phyloP scores from a whole-genome alignment of 2,888 invertebrate species.

The Cheilosia grossa region DNA sequence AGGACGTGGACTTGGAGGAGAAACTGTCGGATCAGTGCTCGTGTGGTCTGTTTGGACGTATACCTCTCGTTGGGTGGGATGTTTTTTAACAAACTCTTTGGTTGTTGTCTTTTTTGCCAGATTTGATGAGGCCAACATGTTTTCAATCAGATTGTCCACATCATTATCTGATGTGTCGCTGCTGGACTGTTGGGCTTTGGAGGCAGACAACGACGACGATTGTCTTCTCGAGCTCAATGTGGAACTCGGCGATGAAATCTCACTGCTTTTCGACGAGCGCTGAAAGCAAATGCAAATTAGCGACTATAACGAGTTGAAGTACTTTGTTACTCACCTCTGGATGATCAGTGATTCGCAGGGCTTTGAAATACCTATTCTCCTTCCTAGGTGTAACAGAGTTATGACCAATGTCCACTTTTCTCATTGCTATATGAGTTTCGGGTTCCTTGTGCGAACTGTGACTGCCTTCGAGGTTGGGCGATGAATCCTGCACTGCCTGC shows the following conservation, averaged over 20 bases:
- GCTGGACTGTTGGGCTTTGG: neutral
- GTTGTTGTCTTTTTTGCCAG: neutral
- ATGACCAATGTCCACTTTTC: too few relatives aligned
- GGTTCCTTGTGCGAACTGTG: neutral
- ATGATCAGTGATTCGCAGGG: neutral
- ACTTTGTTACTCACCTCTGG: constrained; percentile 5
- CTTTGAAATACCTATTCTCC: constrained; percentile 47
- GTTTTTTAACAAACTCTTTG: neutral
- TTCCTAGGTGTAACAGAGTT: neutral
- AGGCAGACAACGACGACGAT: neutral
- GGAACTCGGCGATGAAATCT: neutral
- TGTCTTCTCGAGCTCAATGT: neutral
- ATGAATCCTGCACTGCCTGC: neutral
- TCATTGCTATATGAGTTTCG: neutral
- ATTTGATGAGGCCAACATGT: neutral
- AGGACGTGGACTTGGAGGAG: neutral
- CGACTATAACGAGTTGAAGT: neutral
- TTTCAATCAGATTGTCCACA: constrained; percentile 1
- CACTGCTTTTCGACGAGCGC: neutral
- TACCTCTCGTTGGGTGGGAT: constrained; percentile 12
- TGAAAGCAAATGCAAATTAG: neutral
- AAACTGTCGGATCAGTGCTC: neutral
- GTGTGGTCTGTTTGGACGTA: constrained; percentile 52
- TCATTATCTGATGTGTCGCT: neutral
- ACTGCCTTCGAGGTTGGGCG: neutral